Evolutionary conservation across 2,888 invertebrate genomes (phyloP).

Genomic region (Gastracanthus pulcherrimus): DNA sequence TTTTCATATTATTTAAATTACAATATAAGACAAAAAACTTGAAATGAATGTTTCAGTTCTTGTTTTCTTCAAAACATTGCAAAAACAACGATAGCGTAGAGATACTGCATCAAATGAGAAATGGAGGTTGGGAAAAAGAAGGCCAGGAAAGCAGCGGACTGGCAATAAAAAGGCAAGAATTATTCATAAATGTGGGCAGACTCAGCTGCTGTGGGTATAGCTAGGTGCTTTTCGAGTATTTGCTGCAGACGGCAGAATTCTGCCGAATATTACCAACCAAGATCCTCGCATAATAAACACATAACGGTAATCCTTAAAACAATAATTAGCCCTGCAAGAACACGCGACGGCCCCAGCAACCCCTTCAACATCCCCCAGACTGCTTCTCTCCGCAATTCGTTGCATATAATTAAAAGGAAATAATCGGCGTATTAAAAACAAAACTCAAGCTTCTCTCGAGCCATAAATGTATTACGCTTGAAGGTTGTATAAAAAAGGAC

Average conservation of each 20-base stretch:
- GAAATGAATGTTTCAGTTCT: no score
- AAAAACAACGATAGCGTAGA: no score
- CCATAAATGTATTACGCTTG: no score
- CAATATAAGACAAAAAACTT: no score
- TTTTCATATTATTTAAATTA: no score
- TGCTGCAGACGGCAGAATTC: constrained; percentile 68
- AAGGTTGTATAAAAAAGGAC: neutral
- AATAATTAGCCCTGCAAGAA: constrained; percentile 76
- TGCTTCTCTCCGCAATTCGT: neutral
- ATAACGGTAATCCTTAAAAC: constrained; percentile 77
- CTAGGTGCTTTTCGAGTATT: constrained; percentile 34
- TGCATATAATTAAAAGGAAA: constrained; percentile 43
- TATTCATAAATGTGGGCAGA: constrained; percentile 76
- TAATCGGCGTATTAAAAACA: constrained; percentile 28
- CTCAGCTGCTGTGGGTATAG: no score
- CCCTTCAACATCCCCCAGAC: neutral
- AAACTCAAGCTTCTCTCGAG: neutral
- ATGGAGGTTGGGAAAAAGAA: neutral
- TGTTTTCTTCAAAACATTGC: no score
- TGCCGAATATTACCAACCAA: constrained; percentile 68
- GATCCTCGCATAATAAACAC: constrained; percentile 74
- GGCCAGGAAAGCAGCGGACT: constrained; percentile 13
- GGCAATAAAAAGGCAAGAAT: constrained; percentile 67
- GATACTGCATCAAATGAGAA: no score
- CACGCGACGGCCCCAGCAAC: constrained; percentile 12